Evolutionary conservation across 2,797 vertebrate species (phyloP), one percentile per base, ranked within the genome.

Genomic region (Pantherophis vulpinus): DNA sequence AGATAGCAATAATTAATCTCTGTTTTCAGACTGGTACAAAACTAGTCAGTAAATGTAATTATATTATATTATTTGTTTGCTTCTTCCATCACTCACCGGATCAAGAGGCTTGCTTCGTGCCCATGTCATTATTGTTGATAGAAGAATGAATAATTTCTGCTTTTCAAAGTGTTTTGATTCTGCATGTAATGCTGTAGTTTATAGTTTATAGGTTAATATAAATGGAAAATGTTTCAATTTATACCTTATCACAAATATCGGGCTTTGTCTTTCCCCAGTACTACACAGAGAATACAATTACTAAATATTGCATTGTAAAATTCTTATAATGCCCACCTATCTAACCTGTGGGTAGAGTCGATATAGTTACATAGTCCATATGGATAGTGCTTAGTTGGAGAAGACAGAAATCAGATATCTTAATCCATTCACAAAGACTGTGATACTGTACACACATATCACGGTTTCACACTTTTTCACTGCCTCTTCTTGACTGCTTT

Each of bases 81-180:
- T 59, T 32, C 47, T 29, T 70, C 37, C 87, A 86, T 90, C 79
- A 97, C 98, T 98, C 96, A 99, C 99, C 14, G 98, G 97, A 93
- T 98, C 97, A 2, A 96, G 47, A 0, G 97, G 96, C 95, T 98
- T 98, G 96, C 98, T 99, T 91, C 97, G 97, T 0, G 98, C 98
- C 99, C 99, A 99, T 0, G 98, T 99, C 99, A 99, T 98, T 96
- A 99, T 96, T 0, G 99, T 99, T 92, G 99, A 99, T 90, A 99
- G 51, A 4, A 99, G 98, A 94, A 99, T 98, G 94, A 99, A 99
- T 60, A 97, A 91, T 96, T 99, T 99, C 0, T 97, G 97, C 93
- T 95, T 96, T 93, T 95, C 89, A 94, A 99, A 99, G 94, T 87
- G 92, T 10, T 93, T 91, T 37, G 98, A 95, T 94, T 98, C 96